Base-by-base conservation (phyloP, 2,888 invertebrate genomes). In the Cantharis nigra region DNA sequence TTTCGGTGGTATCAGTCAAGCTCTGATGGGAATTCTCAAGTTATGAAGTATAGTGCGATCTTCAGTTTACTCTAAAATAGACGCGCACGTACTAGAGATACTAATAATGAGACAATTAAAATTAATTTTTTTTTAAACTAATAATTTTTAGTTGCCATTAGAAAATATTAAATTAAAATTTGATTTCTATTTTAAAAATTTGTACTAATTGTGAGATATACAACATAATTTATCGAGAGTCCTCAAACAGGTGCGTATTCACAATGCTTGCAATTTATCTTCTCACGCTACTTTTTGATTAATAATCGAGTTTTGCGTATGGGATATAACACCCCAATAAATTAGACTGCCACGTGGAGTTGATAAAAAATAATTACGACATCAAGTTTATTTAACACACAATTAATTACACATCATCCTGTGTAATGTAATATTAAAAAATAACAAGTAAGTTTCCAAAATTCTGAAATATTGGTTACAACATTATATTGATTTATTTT, bases 21-120 rank as follows among this genome's bases (percentile, higher is more conserved):
- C 71, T 63, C 71, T 71, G 18, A 26, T 23, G 71, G 26, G 65
- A 72, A 65, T 73, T 73, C 69, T 62, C 65, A 73, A 73, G 28
- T 73, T 23, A 33, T 16, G 69, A 62, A 69, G 63, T 69, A 73
- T 69, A 73, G 73, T 73, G 73, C 73, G 73, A 73, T 49, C 69
- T 73, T 73, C 62, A 62, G 69, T 49, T 69, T 62, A 62, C 73
- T 63, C 63, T 13, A 69, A 69, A 26, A 69, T 73, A 69, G 69
- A 63, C 73, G 73, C 26, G 20, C n/a, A 67, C 9, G 7, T 26
- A 23, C 7, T 13, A 67, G 20, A 23, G 65, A 13, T 14, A 64
- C n/a, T n/a, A 23, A 67, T 9, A 23, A 13, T 23, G 23, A 20
- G n/a, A 23, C 5, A 67, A 67, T 23, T 67, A 23, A 67, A 26